Percentiles rank a stretch among this genome's conserved stretches.
Evolutionary conservation across 1,140 invertebrate species (phyloP).

Genomic region (Panagrolaimus sp.): DNA sequence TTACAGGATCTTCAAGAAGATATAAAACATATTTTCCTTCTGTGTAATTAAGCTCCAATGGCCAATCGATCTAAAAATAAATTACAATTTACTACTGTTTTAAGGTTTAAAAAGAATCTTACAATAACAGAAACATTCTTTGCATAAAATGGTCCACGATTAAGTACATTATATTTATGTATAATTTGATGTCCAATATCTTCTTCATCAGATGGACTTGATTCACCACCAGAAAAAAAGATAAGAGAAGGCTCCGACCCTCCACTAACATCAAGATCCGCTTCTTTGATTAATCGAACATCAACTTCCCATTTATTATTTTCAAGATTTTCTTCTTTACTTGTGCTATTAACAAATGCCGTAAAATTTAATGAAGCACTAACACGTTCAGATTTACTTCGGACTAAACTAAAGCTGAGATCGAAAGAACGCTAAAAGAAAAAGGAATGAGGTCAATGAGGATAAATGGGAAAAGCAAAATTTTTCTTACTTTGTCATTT

Average conservation of each 20-base stretch:
- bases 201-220: conserved; percentile 32
- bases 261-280: conserved; percentile 45
- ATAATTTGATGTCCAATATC: conserved; percentile 46
- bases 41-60: conserved; percentile 26
- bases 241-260: conserved; percentile 37
- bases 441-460: too few species aligned
- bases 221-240: conserved; percentile 37
- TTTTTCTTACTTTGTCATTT: conserved; percentile 30
- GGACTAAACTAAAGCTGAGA: conserved; percentile 51
- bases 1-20: conserved; percentile 38
- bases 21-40: conserved; percentile 33
- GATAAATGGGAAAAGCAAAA: neutral
- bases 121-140: conserved; percentile 43
- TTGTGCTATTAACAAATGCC: conserved; percentile 44
- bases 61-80: conserved; percentile 40
- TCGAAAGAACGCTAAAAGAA: conserved; percentile 44
- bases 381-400: conserved; percentile 50
- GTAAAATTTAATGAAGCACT: conserved; percentile 45
- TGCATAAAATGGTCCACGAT: conserved; percentile 43
- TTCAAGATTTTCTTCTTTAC: conserved; percentile 28
- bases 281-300: conserved; percentile 54
- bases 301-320: conserved; percentile 48
- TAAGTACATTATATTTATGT: conserved; percentile 41
- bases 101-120: conserved; percentile 5
- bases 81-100: neutral